Evolutionary conservation across 2,888 invertebrate genomes (phyloP).

Genomic region (Eupelmus urozonus): DNA sequence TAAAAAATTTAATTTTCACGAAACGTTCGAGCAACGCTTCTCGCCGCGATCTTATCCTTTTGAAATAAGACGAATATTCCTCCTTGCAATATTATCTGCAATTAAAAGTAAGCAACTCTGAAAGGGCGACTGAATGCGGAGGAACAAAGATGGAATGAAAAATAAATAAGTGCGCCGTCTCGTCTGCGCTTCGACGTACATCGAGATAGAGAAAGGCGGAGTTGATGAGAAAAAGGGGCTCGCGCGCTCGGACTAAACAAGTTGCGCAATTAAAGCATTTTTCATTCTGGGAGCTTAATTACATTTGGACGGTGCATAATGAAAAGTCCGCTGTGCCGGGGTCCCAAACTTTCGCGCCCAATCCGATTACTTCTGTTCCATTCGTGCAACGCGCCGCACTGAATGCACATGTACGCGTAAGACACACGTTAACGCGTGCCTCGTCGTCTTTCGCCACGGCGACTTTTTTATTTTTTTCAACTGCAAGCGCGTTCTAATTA

Average conservation of each 20-base stretch:
- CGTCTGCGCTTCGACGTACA: not conserved
- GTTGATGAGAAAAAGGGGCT: slow-evolving; percentile 5
- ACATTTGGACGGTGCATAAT: slow-evolving; percentile 61
- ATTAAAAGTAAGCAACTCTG: slow-evolving; percentile 11
- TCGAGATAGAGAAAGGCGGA: not conserved
- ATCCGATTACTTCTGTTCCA: slow-evolving; percentile 52
- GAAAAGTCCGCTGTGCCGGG: not conserved
- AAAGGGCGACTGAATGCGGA: not conserved
- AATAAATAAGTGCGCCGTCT: slow-evolving; percentile 1
- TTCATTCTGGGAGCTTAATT: slow-evolving; percentile 67
- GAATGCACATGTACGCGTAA: not conserved
- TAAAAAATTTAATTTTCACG: no score
- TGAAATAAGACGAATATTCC: no score
- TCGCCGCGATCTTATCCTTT: no score
- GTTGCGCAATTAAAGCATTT: slow-evolving; percentile 69
- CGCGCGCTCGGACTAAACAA: slow-evolving; percentile 64
- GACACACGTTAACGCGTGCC: not conserved
- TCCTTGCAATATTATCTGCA: slow-evolving; percentile 10
- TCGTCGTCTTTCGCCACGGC: not conserved
- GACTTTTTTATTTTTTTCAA: not conserved
- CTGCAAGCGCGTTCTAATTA: slow-evolving; percentile 8
- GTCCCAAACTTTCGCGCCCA: slow-evolving; percentile 26
- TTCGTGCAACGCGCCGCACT: slow-evolving; percentile 10
- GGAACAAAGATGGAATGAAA: slow-evolving; percentile 6
- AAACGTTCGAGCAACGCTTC: no score